Evolutionary conservation across 1,140 invertebrate species (phyloP), one percentile per base, ranked within the genome.

Genomic region (Oncopeltus fasciatus): DNA sequence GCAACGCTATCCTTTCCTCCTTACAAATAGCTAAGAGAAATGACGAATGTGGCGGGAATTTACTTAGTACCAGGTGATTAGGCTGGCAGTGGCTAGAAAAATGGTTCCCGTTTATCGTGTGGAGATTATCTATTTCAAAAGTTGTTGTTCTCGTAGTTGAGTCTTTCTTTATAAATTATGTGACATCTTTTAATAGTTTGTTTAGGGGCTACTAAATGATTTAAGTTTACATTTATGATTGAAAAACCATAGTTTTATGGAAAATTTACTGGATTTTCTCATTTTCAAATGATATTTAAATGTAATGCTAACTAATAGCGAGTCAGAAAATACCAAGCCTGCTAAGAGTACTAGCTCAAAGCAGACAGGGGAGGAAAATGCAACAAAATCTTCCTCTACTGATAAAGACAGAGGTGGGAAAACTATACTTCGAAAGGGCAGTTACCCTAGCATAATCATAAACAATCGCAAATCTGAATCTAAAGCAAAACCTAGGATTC

Each of bases 401-500:
- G 29, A 33, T 24, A 61, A 53, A 28, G 59, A 61, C n/a, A 14
- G 59, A 14, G 18, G 16, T 5, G 18, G 59, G 28, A 43, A 51
- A 18, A 27, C 21, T 16, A n/a, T 29, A 21, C 44, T 21, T 2
- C 1, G 20, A 26, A 43, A 31, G 26, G 51, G 28, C 46, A n/a
- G 28, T n/a, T 51, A 24, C 29, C 27, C 59, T 16, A 59, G 58
- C 20, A 61, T 33, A 29, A 46, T 57, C 8, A 57, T 57, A 18
- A 57, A 20, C 28, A 59, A 26, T 11, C 3, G 59, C 2, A 43
- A 61, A 18, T 21, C 44, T 21, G 44, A 43, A 49, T 9, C 26
- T 16, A 29, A 28, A 18, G 12, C 18, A 14, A 57, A 57, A 29
- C 28, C 56, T 38, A 47, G 59, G 43, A 73, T 28, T 27, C 28